Evolutionary conservation across 2,797 vertebrate genomes (phyloP).

Genomic region (Hephaestus fuliginosus): DNA sequence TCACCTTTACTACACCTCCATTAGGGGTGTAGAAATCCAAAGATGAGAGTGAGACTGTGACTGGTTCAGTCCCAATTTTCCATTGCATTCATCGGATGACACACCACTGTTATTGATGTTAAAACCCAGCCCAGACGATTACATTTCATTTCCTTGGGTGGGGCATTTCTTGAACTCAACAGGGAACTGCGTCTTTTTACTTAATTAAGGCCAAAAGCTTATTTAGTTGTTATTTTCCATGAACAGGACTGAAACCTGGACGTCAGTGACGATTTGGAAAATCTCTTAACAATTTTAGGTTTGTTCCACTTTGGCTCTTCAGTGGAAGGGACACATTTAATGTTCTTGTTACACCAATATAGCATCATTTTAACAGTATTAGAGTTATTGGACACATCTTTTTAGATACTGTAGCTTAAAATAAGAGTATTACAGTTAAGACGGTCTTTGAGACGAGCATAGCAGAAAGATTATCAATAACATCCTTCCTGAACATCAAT

Average conservation of each 20-base stretch:
- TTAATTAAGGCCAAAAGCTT: not conserved
- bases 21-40: not conserved
- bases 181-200: not conserved
- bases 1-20: not conserved
- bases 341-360: not conserved
- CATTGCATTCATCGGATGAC: not conserved
- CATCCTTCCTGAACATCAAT: not conserved
- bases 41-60: not conserved
- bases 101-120: not conserved
- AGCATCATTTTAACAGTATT: not conserved
- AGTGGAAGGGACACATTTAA: not conserved
- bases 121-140: not conserved
- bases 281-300: not conserved
- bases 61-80: not conserved
- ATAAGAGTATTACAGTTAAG: not conserved
- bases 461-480: not conserved
- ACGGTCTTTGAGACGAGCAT: not conserved
- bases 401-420: not conserved
- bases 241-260: conserved; percentile 1
- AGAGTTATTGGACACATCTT: not conserved
- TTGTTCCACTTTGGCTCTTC: conserved; percentile 14
- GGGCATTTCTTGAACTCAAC: conserved; percentile 5
- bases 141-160: conserved; percentile 15
- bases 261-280: conserved; percentile 4
- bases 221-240: conserved; percentile 8